Conservation (phyloP, 1,140 invertebrate species). For the Aporrectodea caliginosa region DNA sequence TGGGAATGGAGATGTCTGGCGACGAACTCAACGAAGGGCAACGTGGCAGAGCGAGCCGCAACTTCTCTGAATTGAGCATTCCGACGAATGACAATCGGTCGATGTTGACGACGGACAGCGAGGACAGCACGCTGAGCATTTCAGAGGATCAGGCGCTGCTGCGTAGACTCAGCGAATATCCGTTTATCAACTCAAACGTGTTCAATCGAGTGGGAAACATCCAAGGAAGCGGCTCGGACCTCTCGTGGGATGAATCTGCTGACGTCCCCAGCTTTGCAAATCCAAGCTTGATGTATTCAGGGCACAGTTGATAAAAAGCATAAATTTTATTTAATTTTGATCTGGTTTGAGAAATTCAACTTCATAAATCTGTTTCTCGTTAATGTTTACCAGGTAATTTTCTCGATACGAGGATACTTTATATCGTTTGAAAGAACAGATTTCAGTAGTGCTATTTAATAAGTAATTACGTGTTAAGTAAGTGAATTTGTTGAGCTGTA, state of each 20-base stretch:
- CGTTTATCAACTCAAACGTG: not conserved
- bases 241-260: not conserved
- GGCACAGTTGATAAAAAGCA: slow-evolving; percentile 1
- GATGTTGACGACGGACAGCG: not conserved
- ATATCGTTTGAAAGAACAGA: too few species aligned
- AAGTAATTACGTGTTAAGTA: too few species aligned
- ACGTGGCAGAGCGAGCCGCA: not conserved
- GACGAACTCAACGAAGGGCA: not conserved
- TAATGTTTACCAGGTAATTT: too few species aligned
- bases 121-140: not conserved
- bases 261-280: not conserved
- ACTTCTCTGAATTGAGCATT: not conserved
- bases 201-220: not conserved
- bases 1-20: not conserved
- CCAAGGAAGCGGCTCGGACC: not conserved
- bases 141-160: not conserved
- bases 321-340: too few species aligned
- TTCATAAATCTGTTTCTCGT: too few species aligned
- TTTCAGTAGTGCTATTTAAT: too few species aligned
- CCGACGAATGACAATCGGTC: not conserved
- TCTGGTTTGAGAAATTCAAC: too few species aligned
- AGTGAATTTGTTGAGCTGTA: too few species aligned
- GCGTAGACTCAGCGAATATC: not conserved
- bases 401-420: too few species aligned
- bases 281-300: not conserved